Evolutionary conservation across 2,797 vertebrate genomes (phyloP), one percentile per base, ranked within the genome.

Genomic region (Sebastes cheni): DNA sequence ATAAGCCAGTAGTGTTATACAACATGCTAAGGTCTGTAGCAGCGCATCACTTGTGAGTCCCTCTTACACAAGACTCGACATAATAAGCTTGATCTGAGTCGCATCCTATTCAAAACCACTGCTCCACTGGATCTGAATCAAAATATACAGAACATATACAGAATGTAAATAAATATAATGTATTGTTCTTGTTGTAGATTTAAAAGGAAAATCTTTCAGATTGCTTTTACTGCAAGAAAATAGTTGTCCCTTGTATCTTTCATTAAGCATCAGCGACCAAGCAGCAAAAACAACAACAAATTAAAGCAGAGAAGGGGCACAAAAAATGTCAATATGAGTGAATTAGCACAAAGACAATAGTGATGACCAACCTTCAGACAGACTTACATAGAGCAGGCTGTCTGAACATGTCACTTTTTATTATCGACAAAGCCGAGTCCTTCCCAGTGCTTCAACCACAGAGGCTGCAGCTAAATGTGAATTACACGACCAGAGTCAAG

Each of bases 381-480:
- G 75, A 84, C 74, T 74, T 65, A 80, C 74, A 39, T 5, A 72
- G 58, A 83, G 82, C 81, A 81, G 77, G 58, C 75, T 67, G 77
- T 72, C 81, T 77, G 80, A 89, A 85, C 76, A 85, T 89, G 90
- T 93, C 90, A 89, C 87, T 81, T 93, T 88, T 81, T 85, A 90
- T 94, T 68, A 90, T 72, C 30, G 23, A 69, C 85, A 83, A 65
- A 88, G 54, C 23, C 0, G 2, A 80, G 77, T 68, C 60, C 61
- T 83, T 67, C 55, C 11, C 76, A n/a, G 79, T 60, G 73, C 65
- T 84, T 82, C 71, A 62, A 81, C 70, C 76, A 55, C 61, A 0
- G 62, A 75, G 77, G 59, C 81, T 84, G 83, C 74, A 79, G 81
- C 81, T 70, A 73, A 87, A 80, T n/a, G 39, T 64, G 79, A 77